Evolutionary conservation across 2,888 invertebrate species (phyloP).

Genomic region (Carterocephalus palaemon): DNA sequence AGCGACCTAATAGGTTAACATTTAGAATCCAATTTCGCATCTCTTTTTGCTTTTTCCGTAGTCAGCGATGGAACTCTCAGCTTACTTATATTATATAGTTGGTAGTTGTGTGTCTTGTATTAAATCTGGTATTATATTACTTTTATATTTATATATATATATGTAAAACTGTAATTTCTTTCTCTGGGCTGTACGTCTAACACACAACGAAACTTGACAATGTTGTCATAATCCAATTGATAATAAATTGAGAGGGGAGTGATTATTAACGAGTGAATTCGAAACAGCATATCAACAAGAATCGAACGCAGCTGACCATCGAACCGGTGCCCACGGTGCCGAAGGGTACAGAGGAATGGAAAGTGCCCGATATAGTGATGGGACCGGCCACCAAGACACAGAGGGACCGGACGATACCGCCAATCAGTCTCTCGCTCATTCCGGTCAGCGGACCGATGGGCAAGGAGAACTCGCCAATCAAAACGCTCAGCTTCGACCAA

Average conservation of each 20-base stretch:
- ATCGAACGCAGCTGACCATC: slow-evolving; percentile 70
- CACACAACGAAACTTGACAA: slow-evolving; percentile 50
- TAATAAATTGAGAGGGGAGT: slow-evolving; percentile 58
- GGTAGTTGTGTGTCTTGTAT: slow-evolving; percentile 60
- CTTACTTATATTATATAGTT: slow-evolving; percentile 49
- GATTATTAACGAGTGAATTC: slow-evolving; percentile 47
- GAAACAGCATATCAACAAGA: slow-evolving; percentile 77
- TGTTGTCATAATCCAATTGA: slow-evolving; percentile 77
- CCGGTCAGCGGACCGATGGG: slow-evolving; percentile 65
- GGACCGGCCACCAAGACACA: slow-evolving; percentile 52
- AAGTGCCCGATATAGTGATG: slow-evolving; percentile 60
- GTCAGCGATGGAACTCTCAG: slow-evolving; percentile 61
- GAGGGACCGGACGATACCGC: slow-evolving; percentile 66
- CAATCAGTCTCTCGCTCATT: slow-evolving; percentile 70
- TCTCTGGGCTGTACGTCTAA: slow-evolving; percentile 34
- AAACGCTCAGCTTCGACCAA: slow-evolving; percentile 56
- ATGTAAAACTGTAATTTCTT: slow-evolving; percentile 33
- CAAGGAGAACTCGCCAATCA: slow-evolving; percentile 62
- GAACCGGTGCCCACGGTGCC: slow-evolving; percentile 60
- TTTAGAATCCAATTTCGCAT: slow-evolving; percentile 32
- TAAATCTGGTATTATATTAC: slow-evolving; percentile 46
- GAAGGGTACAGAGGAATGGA: slow-evolving; percentile 57
- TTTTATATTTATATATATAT: slow-evolving; percentile 44
- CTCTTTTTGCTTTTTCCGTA: slow-evolving; percentile 68
- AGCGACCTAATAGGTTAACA: slow-evolving; percentile 45